phyloP scores from a whole-genome alignment of 2,113 vertebrate species.

The Falcunculus frontatus region DNA sequence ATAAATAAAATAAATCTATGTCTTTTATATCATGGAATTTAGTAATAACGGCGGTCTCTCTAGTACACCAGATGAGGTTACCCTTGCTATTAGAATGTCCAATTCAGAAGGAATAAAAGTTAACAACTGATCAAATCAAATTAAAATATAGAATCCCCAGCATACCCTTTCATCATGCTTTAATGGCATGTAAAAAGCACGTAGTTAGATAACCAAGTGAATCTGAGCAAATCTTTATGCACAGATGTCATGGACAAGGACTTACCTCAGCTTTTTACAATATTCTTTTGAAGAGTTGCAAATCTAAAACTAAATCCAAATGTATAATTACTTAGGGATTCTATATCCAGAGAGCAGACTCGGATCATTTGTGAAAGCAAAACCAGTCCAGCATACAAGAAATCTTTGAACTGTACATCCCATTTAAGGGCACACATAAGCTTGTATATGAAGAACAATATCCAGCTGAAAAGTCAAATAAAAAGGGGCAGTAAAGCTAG shows the following conservation, averaged over 20 bases:
- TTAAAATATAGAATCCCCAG: constrained; percentile 58
- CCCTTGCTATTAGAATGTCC: constrained; percentile 27
- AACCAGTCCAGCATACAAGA: background rate
- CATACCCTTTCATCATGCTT: constrained; percentile 36
- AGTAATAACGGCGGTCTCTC: background rate
- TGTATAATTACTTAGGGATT: constrained; percentile 11
- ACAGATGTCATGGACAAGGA: constrained; percentile 12
- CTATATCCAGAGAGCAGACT: background rate
- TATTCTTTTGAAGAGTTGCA: constrained; percentile 35
- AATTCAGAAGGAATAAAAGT: constrained; percentile 54
- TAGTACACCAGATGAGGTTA: background rate
- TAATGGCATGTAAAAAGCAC: constrained; percentile 38
- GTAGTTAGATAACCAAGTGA: constrained; percentile 8
- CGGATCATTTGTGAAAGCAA: background rate
- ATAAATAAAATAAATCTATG: background rate
- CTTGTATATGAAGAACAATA: background rate
- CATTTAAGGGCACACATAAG: background rate
- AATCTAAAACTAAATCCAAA: constrained; percentile 40
- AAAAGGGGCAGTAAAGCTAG: background rate
- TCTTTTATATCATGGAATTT: background rate
- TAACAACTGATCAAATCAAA: constrained; percentile 59
- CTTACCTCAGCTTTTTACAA: constrained; percentile 20
- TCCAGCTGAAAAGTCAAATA: background rate
- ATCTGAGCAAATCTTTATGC: constrained; percentile 31
- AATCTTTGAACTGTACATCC: constrained; percentile 2